Evolutionary conservation across 2,888 invertebrate species (phyloP).

Genomic region (Iphiclides podalirius): DNA sequence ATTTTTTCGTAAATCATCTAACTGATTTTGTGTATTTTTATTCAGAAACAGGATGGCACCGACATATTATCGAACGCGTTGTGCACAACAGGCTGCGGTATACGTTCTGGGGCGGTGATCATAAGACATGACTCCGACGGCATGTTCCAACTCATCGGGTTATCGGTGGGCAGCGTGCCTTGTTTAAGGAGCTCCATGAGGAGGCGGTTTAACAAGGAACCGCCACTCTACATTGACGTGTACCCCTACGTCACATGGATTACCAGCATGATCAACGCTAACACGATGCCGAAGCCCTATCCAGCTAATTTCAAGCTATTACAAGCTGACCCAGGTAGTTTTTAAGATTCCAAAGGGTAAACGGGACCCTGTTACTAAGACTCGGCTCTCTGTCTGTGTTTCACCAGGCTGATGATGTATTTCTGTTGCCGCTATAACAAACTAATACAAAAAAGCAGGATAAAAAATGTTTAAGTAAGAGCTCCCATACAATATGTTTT

Average conservation of each 20-base stretch:
- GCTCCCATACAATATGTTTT: too few species aligned
- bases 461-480: too few species aligned
- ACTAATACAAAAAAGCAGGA: too few species aligned
- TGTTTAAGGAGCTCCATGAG: constrained; percentile 52
- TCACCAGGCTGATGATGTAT: too few species aligned
- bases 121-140: constrained; percentile 52
- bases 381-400: too few species aligned
- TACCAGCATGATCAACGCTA: constrained; percentile 57
- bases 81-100: constrained; percentile 63
- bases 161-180: constrained; percentile 51
- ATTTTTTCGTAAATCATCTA: too few species aligned
- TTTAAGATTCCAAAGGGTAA: too few species aligned
- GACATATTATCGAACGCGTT: constrained; percentile 59
- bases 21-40: too few species aligned
- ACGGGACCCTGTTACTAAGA: too few species aligned
- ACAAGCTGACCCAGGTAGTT: too few species aligned
- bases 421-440: too few species aligned
- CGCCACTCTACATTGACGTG: constrained; percentile 63
- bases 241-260: constrained; percentile 63
- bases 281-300: constrained; percentile 53
- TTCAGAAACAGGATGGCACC: constrained; percentile 27
- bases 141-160: constrained; percentile 55
- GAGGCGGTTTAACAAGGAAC: constrained; percentile 49
- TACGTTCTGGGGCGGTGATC: constrained; percentile 59
- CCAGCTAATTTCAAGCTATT: constrained; percentile 46